Evolutionary conservation across 1,140 invertebrate genomes (phyloP).

Genomic region (Cotesia chilonis): DNA sequence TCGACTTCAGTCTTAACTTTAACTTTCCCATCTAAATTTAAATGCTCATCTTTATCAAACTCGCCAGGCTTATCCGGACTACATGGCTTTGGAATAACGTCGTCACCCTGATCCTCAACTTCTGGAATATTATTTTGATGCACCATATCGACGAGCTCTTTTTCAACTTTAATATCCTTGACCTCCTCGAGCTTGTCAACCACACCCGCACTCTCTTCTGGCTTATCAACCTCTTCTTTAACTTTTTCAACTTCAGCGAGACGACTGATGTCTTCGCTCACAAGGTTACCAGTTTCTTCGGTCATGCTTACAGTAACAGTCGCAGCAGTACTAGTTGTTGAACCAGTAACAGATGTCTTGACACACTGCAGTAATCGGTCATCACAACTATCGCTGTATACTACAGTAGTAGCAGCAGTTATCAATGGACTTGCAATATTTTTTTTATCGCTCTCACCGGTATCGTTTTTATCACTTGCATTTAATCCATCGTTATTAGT

Average conservation of each 20-base stretch:
- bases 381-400: slow-evolving; percentile 48
- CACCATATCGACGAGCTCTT: not conserved
- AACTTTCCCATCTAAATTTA: slow-evolving; percentile 50
- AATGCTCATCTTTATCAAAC: not conserved
- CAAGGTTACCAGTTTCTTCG: no score
- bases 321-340: not conserved
- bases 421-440: slow-evolving; percentile 33
- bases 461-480: slow-evolving; percentile 39
- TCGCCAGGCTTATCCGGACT: not conserved
- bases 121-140: slow-evolving; percentile 7
- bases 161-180: not conserved
- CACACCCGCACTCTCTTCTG: not conserved
- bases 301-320: not conserved
- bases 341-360: slow-evolving; percentile 38
- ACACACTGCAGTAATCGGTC: slow-evolving; percentile 52
- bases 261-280: not conserved
- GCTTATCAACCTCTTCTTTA: not conserved
- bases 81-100: slow-evolving; percentile 11
- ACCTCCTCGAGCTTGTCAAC: not conserved
- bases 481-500: slow-evolving; percentile 41
- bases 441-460: slow-evolving; percentile 31
- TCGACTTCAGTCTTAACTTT: slow-evolving; percentile 52
- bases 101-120: not conserved
- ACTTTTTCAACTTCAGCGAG: not conserved
- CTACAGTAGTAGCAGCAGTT: slow-evolving; percentile 4